Conservation (phyloP, 1,140 invertebrate genomes). For the Physella acuta region DNA sequence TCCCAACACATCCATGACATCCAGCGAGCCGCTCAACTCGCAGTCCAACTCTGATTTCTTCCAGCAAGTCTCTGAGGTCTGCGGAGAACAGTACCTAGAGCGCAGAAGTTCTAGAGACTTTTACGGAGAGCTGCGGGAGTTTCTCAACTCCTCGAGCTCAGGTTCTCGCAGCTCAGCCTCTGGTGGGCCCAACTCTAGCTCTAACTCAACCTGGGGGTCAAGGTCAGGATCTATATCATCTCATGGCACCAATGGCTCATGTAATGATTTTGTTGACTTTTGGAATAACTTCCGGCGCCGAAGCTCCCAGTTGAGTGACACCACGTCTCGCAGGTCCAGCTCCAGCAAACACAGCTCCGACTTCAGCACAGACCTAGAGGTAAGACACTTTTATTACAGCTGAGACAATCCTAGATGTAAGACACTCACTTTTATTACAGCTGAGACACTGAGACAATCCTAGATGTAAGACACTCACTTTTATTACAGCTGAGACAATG, state of each 20-base stretch:
- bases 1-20: neutral
- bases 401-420: too few species aligned
- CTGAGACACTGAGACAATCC: too few species aligned
- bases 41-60: conserved; percentile 12
- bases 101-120: conserved; percentile 7
- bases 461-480: too few species aligned
- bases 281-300: conserved; percentile 44
- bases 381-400: conserved; percentile 31
- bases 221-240: conserved; percentile 23
- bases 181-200: conserved; percentile 1
- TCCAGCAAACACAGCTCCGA: conserved; percentile 52
- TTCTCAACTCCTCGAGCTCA: conserved; percentile 8
- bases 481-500: too few species aligned
- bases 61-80: neutral
- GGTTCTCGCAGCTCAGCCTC: neutral
- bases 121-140: conserved; percentile 8
- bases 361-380: conserved; percentile 55
- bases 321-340: conserved; percentile 46
- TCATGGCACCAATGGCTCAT: conserved; percentile 20
- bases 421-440: too few species aligned
- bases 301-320: conserved; percentile 50
- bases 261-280: conserved; percentile 43
- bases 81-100: neutral
- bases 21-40: neutral
- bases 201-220: conserved; percentile 12